Evolutionary conservation across 2,113 vertebrate species (phyloP), one percentile per base, ranked within the genome.

Genomic region (Vanacampus margaritifer): DNA sequence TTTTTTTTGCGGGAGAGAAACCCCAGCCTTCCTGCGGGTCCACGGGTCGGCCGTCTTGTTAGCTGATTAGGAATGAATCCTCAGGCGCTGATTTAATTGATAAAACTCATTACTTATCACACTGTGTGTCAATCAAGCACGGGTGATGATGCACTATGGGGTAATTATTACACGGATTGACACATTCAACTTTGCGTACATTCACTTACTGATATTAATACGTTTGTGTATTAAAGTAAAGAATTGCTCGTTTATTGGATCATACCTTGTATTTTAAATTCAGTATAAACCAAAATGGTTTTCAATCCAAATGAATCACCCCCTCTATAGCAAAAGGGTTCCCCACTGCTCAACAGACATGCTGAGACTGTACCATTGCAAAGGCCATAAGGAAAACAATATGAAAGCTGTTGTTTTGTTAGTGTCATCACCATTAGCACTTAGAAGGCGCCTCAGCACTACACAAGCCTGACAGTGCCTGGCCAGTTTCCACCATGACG

Each of bases 351-450:
- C 2, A 57, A n/a, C 23, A 32, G 23, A 21, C 37, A 50, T 48
- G 58, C 64, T 48, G 13, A 48, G 17, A 54, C 43, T 65, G 12
- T 63, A 56, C 32, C 56, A 62, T 45, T 48, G 58, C 73, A 70
- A 70, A 67, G 16, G 28, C 46, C 67, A 13, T 72, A 45, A 28
- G 65, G 68, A 63, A 76, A 77, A 60, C 60, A 70, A 65, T 43
- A 63, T 32, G 57, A 78, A 57, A 10, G 56, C 28, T 21, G 26
- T 54, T 54, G 51, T 54, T 54, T 16, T 61, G 59, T 41, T 60
- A n/a, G 21, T 39, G 21, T 60, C 80, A 88, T 91, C 85, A 84
- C 89, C 85, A 88, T 89, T 89, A 88, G 76, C 66, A 37, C 69
- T 28, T 21, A 2, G 53, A 78, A 81, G 85, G 86, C 87, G 88